Percentiles rank a stretch among this genome's conserved stretches.
Conservation (phyloP, 2,797 vertebrate species). For the Chloroceryle inda region DNA sequence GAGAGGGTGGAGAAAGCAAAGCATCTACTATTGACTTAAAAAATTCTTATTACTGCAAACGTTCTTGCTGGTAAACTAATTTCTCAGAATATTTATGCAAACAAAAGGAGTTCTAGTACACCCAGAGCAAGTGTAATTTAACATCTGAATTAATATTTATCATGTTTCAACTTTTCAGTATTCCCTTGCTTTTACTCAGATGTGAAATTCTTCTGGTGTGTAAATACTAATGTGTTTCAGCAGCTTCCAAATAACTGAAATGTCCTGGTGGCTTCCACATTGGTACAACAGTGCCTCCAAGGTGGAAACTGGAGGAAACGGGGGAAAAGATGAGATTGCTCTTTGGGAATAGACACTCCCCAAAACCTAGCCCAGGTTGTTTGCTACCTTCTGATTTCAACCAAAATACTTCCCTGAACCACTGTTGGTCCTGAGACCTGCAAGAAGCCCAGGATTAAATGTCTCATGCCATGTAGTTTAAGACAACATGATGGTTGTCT, state of each 20-base stretch:
- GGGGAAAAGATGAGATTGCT: not conserved
- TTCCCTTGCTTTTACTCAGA: slow-evolving; percentile 53
- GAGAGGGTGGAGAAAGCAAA: slow-evolving; percentile 50
- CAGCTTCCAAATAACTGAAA: slow-evolving; percentile 30
- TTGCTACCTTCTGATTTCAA: not conserved
- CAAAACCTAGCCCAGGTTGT: not conserved
- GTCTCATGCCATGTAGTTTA: not conserved
- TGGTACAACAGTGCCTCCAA: not conserved
- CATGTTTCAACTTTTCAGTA: slow-evolving; percentile 57
- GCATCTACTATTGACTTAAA: slow-evolving; percentile 27
- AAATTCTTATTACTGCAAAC: slow-evolving; percentile 44
- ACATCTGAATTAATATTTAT: slow-evolving; percentile 65
- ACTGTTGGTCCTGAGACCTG: not conserved
- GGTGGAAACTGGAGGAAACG: not conserved
- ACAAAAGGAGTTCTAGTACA: slow-evolving; percentile 59
- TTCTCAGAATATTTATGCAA: slow-evolving; percentile 62
- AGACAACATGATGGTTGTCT: not conserved
- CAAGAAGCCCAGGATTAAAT: not conserved
- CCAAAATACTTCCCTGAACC: not conserved
- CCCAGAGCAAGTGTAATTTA: slow-evolving; percentile 58
- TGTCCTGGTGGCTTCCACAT: not conserved
- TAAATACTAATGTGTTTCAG: slow-evolving; percentile 51
- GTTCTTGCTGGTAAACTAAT: slow-evolving; percentile 47
- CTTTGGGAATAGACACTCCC: not conserved
- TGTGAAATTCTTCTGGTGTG: not conserved